Evolutionary conservation across 2,113 vertebrate species (phyloP).

Genomic region (Centrocercus urophasianus): DNA sequence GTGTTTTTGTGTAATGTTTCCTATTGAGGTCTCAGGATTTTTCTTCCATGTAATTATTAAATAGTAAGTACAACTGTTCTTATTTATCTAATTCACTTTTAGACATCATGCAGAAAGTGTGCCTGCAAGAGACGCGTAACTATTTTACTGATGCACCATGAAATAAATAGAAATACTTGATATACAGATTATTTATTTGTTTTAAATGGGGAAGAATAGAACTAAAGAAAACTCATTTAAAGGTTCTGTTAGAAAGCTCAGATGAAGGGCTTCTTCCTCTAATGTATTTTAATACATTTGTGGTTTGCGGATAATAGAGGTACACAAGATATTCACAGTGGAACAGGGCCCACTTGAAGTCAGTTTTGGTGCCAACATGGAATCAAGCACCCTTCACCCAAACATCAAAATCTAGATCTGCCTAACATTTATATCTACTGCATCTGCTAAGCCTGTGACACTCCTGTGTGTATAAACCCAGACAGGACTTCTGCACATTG

Average conservation of each 20-base stretch:
- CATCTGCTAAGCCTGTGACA: background rate
- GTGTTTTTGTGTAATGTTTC: background rate
- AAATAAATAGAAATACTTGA: background rate
- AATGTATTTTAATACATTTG: background rate
- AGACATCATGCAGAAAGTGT: background rate
- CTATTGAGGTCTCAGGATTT: background rate
- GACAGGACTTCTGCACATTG: background rate
- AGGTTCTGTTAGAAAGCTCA: background rate
- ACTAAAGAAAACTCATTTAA: background rate
- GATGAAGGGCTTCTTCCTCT: constrained; percentile 1
- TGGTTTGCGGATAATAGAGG: background rate
- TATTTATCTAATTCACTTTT: background rate
- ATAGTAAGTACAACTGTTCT: background rate
- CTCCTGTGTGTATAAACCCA: background rate
- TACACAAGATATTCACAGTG: background rate
- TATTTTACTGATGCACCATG: background rate
- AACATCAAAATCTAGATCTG: background rate
- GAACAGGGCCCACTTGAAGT: background rate
- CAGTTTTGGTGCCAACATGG: background rate
- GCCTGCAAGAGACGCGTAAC: background rate
- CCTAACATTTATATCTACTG: background rate
- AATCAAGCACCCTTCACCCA: background rate
- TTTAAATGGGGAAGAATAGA: background rate
- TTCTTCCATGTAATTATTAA: background rate
- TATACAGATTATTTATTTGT: constrained; percentile 19